Evolutionary conservation across 1,140 invertebrate genomes (phyloP), one percentile per base, ranked within the genome.

Genomic region (Scaptomyza pallida): DNA sequence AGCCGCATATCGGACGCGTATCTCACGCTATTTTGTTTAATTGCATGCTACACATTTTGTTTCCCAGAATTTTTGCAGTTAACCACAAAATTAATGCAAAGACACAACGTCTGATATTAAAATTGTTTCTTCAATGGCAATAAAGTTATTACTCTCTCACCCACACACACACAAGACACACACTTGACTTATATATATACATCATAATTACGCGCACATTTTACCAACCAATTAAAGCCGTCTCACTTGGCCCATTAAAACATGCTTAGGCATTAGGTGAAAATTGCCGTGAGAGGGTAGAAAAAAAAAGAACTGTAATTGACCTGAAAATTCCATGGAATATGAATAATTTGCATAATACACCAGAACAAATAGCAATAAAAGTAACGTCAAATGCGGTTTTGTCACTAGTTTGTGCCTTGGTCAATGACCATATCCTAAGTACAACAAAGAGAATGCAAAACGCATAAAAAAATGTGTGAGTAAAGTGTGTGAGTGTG

Each of bases 1-100:
- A 51, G 56, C 48, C 48, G 57, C 61, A 55, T 85, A 85, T 85
- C 81, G 77, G 64, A 41, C 77, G 78, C 81, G 82, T 85, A 85
- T 85, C 81, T 85, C 81, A 88, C 82, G 81, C 81, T 85, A 85
- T 85, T 85, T 85, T 85, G 82, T 85, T 85, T 85, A 85, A 86
- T 85, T 85, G 81, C 81, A 85, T 85, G 81, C 82, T 71, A 71
- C 81, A 75, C 77, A 81, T 68, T 72, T 78, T 79, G 75, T 61
- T 85, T 85, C 81, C 74, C 56, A 73, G 81, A 85, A 85, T 74
- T 73, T 56, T 61, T 60, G 73, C 82, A 77, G 64, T 68, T 85
- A 86, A 77, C 73, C 81, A 72, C 79, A 86, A 78, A 85, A 86
- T 72, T 75, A 86, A 77, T 85, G 55, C 72, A 63, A 8, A 37